Evolutionary conservation across 2,797 vertebrate genomes (phyloP).

Genomic region (Pseudochirops cupreus): DNA sequence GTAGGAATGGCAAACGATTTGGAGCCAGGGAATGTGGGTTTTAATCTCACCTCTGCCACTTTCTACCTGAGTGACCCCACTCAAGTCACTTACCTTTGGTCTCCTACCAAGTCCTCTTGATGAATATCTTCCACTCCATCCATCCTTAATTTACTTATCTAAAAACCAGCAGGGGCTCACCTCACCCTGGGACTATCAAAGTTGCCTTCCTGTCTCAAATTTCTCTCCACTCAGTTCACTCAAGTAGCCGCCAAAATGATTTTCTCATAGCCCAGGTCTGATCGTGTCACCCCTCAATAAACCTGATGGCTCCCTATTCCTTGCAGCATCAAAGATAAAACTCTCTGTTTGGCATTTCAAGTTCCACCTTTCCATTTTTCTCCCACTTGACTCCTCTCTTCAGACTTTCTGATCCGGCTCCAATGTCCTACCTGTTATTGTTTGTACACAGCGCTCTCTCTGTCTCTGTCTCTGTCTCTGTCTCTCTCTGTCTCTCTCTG

Average conservation of each 20-base stretch:
- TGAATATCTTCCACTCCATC: not conserved
- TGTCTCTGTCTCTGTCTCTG: too few relatives aligned
- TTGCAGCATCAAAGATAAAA: not conserved
- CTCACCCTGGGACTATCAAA: not conserved
- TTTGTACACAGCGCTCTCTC: not conserved
- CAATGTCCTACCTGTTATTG: not conserved
- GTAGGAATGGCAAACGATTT: not conserved
- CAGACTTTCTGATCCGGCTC: not conserved
- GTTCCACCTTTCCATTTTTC: not conserved
- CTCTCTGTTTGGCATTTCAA: not conserved
- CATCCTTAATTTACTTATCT: not conserved
- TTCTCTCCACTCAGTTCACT: not conserved
- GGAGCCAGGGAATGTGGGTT: not conserved
- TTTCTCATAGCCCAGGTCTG: too few relatives aligned
- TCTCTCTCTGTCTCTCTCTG: too few relatives aligned
- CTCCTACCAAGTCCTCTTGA: not conserved
- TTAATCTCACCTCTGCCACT: not conserved
- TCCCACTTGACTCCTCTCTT: not conserved
- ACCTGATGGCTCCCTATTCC: not conserved
- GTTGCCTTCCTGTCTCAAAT: not conserved
- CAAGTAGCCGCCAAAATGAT: not conserved
- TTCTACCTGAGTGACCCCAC: not conserved
- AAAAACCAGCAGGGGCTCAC: not conserved
- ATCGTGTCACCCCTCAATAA: not conserved
- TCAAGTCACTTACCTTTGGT: not conserved